These are phyloP conservation scores for Hippasteria phrygiana DNA, from an alignment of 53 echinoderm and acorn worm species.

Conservation along the genomic window DNA sequence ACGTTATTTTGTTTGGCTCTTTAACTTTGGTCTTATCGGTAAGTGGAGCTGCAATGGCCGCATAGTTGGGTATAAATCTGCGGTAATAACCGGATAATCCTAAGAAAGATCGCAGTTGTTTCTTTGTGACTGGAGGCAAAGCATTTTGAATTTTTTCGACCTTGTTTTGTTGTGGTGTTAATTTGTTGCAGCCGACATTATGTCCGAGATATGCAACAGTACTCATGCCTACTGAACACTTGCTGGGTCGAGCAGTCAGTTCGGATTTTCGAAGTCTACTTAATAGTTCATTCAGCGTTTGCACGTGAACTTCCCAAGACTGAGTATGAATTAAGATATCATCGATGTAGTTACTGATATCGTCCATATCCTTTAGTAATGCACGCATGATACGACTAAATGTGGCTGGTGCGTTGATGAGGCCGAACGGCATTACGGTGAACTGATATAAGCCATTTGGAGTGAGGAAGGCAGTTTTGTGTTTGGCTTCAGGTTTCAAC, in stretches of 20 bases:
- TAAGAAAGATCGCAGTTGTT: conserved; percentile 48
- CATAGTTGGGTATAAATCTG: conserved; percentile 62
- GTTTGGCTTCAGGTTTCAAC: conserved; percentile 37
- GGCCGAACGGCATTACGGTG: conserved; percentile 67
- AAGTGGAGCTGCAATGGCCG: conserved; percentile 36
- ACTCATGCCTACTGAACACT: conserved; percentile 33
- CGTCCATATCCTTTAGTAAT: conserved; percentile 26
- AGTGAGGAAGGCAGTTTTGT: conserved; percentile 60
- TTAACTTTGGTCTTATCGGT: conserved; percentile 42
- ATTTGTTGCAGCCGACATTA: conserved; percentile 24
- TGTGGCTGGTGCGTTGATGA: conserved; percentile 74
- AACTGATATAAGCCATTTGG: conserved; percentile 59
- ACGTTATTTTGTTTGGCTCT: conserved; percentile 43
- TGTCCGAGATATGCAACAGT: conserved; percentile 51
- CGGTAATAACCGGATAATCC: conserved; percentile 41
- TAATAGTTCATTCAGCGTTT: conserved; percentile 11
- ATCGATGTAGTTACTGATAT: conserved; percentile 42
- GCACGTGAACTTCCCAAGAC: conserved; percentile 47
- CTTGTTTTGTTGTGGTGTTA: conserved; percentile 56
- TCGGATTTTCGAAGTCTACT: conserved; percentile 18
- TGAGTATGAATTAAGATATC: conserved; percentile 65
- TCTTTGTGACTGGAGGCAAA: conserved; percentile 20
- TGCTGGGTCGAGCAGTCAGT: conserved; percentile 40
- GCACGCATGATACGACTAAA: conserved; percentile 58
- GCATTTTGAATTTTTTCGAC: conserved; percentile 31